phyloP scores from a whole-genome alignment of 2,888 invertebrate species.

The Furcula furcula region DNA sequence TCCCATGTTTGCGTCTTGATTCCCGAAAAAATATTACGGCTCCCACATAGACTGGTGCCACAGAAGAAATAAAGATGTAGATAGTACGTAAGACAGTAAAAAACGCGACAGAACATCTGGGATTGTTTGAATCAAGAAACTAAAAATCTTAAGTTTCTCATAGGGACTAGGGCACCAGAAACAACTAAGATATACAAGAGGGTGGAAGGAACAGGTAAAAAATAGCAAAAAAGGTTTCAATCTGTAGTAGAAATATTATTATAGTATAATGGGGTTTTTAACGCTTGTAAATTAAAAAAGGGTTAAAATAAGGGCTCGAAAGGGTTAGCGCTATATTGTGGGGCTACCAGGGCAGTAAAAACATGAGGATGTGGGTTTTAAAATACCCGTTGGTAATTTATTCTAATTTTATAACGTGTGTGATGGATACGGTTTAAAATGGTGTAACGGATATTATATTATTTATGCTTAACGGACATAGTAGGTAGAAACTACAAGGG shows the following conservation, averaged over 20 bases:
- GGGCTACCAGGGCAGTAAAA: not conserved
- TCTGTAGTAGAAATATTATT: no score
- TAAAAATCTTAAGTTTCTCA: not conserved
- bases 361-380: not conserved
- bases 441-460: no score
- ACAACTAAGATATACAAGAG: not conserved
- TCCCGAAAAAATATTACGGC: not conserved
- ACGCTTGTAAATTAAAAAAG: not conserved
- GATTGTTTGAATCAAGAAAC: no score
- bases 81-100: no score
- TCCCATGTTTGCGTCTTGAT: no score
- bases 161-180: not conserved
- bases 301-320: not conserved
- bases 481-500: no score
- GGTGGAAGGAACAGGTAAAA: not conserved
- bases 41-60: conserved; percentile 3
- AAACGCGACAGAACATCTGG: no score
- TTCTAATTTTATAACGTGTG: no score
- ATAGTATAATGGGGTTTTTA: not conserved
- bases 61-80: conserved; percentile 4
- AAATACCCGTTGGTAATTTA: no score
- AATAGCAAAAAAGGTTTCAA: no score
- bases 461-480: no score
- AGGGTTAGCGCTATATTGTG: not conserved
- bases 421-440: no score